Evolutionary conservation across 1,140 invertebrate species (phyloP), one percentile per base, ranked within the genome.

Genomic region (Drosophila trapezifrons): DNA sequence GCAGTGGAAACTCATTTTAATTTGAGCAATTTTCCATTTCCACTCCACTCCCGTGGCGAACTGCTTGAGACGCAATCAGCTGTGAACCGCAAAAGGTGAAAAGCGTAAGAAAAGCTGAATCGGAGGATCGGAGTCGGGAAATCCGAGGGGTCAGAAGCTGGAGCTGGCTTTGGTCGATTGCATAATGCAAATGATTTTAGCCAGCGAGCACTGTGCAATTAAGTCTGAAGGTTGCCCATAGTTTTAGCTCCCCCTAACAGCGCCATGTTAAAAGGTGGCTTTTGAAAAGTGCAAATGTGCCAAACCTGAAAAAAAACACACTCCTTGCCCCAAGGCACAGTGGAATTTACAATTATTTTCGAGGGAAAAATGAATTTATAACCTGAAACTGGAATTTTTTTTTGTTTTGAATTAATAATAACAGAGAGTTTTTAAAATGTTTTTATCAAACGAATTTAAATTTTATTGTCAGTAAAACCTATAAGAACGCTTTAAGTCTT

Each of bases 111-210:
- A 76, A 76, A 67, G 42, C 29, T 18, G 66, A 20, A 18, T 27
- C 29, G 29, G 29, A 29, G 29, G 17, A 20, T 9, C 29, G 25
- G n/a, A 46, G 27, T 32, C 29, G 40, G 54, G 6, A 40, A 49
- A 60, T 42, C 55, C 60, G 63, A 52, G 45, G 47, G 32, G 57
- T 46, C 45, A 42, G 46, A 38, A 52, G 63, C 42, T n/a, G 43
- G n/a, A 38, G 49, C 63, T 52, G 47, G 37, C 37, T 66, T 27
- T 66, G 62, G 62, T 49, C 55, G 81, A 80, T 84, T 76, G 80
- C 64, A 80, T 80, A 84, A 84, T 84, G 81, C 80, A 84, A 84
- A 84, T 86, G 71, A 89, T 89, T 54, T 89, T 70, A 83, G 76
- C 83, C 58, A 64, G 40, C 54, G 66, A 46, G 55, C 46, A 65